Evolutionary conservation across 2,888 invertebrate genomes (phyloP), one percentile per base, ranked within the genome.

Genomic region (Orthosia incerta): DNA sequence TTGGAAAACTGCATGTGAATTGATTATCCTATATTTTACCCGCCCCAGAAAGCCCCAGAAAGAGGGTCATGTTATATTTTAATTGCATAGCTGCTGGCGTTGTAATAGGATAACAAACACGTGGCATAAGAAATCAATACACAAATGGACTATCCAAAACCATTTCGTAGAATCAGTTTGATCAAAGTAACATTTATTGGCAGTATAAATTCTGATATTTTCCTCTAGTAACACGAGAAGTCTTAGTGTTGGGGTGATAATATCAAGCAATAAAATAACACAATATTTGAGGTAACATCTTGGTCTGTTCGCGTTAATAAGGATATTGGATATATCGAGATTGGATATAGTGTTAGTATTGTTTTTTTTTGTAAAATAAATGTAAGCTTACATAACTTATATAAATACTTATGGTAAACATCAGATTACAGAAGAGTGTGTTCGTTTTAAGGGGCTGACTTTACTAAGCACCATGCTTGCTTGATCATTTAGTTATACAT

Each of bases 241-340:
- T 63, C 12, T 23, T 55, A 56, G 80, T 63, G 15, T 23, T 55
- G 1, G 59, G 16, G 13, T 3, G 20, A 65, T 51, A 61, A 63
- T 45, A 67, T 39, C 39, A 39, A 39, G 39, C 48, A 66, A 75
- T 80, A 69, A 75, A 71, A 68, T 71, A 74, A 68, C 26, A 51
- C n/a, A 0, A 26, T 56, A 67, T 70, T 71, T 39, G 31, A 66
- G 23, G 31, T 51, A 51, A 45, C 31, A 61, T 45, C 57, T 62
- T 71, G 64, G 50, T 71, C 64, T 79, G 50, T 39, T 79, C 23
- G n/a, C 46, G 11, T 26, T 55, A 56, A 15, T 48, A 23, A 2
- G 16, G n/a, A 31, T 20, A 73, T 26, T 31, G 31, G 23, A 61
- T 71, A 74, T 57, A 26, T 39, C n/a, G 4, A 12, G 7, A 20